Conservation (phyloP, 2,888 invertebrate genomes). For the Synanthedon vespiformis region DNA sequence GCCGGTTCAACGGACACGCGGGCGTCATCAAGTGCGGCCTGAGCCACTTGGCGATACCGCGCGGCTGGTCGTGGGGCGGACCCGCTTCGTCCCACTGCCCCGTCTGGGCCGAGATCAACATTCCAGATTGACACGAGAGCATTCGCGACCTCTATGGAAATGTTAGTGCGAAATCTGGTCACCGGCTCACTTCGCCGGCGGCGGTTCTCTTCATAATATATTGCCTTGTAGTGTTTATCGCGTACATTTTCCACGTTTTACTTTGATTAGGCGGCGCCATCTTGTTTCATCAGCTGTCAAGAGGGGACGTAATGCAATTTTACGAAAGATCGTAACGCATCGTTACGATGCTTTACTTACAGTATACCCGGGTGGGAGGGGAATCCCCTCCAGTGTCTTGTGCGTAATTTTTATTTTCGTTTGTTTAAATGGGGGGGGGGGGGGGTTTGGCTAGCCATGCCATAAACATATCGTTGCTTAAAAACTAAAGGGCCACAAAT, state of each 20-base stretch:
- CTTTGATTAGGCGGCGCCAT: slow-evolving; percentile 26
- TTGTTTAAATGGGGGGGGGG: too few relatives aligned
- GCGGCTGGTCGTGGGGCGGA: slow-evolving; percentile 89
- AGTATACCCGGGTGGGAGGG: too few relatives aligned
- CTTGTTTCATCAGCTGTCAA: slow-evolving; percentile 10
- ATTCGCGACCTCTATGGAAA: slow-evolving; percentile 6
- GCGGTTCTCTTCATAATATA: slow-evolving; percentile 26
- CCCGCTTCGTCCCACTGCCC: slow-evolving; percentile 81
- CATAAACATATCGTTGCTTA: too few relatives aligned
- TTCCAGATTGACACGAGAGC: slow-evolving; percentile 51
- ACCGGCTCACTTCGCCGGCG: slow-evolving; percentile 14
- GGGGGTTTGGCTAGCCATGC: too few relatives aligned
- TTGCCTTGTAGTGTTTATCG: slow-evolving; percentile 19
- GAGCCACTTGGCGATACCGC: slow-evolving; percentile 82
- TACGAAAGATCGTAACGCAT: too few relatives aligned
- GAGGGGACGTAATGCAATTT: too few relatives aligned
- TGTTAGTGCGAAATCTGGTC: too few relatives aligned
- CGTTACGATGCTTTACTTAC: too few relatives aligned
- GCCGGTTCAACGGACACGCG: slow-evolving; percentile 62
- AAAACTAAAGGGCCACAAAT: too few relatives aligned
- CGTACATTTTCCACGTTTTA: slow-evolving; percentile 14
- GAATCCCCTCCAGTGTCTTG: too few relatives aligned
- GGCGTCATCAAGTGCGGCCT: slow-evolving; percentile 79
- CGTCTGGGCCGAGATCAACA: slow-evolving; percentile 77
- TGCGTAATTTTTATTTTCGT: too few relatives aligned